Base-by-base conservation (phyloP, 2,888 invertebrate species). In the Machimus atricapillus region DNA sequence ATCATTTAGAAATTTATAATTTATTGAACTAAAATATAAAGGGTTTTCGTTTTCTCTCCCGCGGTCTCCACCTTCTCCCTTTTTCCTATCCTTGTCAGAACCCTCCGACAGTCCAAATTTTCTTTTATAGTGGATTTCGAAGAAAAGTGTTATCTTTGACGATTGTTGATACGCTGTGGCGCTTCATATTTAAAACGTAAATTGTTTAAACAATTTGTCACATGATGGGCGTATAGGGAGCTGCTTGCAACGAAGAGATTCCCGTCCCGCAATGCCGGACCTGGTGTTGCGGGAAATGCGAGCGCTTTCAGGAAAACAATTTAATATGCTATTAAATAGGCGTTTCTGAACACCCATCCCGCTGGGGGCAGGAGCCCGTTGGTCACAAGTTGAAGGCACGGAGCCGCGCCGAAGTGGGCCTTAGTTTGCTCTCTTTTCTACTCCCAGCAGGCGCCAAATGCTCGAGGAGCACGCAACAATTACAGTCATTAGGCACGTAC, bases 391-490 rank as follows among this genome's bases (percentile, higher is more conserved):
- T 6, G 19, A 3, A 14, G 9, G 16, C n/a, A 40, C n/a, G 14
- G 37, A 58, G 82, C 19, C 19, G 37, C 23, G 16, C 12, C n/a
- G 40, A 40, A 23, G 83, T 66, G 73, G 58, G 58, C 31, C 83
- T 19, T 66, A 73, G 34, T 37, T 83, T 83, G 83, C 83, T 83
- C 83, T 83, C 83, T 83, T 83, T 83, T 83, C 83, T 16, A 40
- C 83, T 37, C 34, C 37, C 66, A 83, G 66, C 83, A 83, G 83
- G 73, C 43, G 66, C 73, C 83, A 83, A 73, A 83, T 83, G 66
- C 23, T 40, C 58, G 37, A 83, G 34, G 23, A 83, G 83, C 66
- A 66, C 83, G 83, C 83, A 66, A 37, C 66, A 83, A 83, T 83
- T 83, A 83, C 66, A 23, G 73, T 73, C 83, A 73, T 58, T 83